phyloP scores from a whole-genome alignment of 1,140 invertebrate species.

The Manduca sexta region DNA sequence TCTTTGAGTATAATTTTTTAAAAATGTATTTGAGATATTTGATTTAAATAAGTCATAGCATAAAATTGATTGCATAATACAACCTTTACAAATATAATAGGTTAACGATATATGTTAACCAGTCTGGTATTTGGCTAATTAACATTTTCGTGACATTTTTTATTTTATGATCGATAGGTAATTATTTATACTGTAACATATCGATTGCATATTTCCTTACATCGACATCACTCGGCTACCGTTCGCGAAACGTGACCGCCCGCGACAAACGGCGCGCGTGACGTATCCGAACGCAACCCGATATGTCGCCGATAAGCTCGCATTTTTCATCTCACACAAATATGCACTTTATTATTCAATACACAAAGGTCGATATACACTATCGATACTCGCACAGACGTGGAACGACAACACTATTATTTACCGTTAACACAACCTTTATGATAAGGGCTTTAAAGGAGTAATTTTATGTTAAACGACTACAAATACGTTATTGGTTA shows the following conservation, averaged over 20 bases:
- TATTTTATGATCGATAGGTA: no score
- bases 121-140: no score
- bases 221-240: constrained; percentile 45
- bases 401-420: constrained; percentile 1
- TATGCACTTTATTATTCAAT: constrained; percentile 9
- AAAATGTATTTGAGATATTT: no score
- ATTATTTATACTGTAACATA: no score
- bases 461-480: neutral
- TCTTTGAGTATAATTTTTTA: no score
- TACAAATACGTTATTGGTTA: no score
- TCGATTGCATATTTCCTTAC: constrained; percentile 18
- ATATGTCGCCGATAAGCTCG: constrained; percentile 41
- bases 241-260: constrained; percentile 53
- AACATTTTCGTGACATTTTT: no score
- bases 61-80: no score
- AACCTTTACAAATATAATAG: no score
- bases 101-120: no score
- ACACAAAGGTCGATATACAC: neutral
- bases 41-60: no score
- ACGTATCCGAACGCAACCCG: constrained; percentile 43
- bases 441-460: constrained; percentile 3
- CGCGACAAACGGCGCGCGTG: constrained; percentile 60
- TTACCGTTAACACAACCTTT: constrained; percentile 11
- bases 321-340: constrained; percentile 8
- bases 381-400: neutral